Evolutionary conservation across 2,113 vertebrate genomes (phyloP), one percentile per base, ranked within the genome.

Genomic region (Zosterops borbonicus): DNA sequence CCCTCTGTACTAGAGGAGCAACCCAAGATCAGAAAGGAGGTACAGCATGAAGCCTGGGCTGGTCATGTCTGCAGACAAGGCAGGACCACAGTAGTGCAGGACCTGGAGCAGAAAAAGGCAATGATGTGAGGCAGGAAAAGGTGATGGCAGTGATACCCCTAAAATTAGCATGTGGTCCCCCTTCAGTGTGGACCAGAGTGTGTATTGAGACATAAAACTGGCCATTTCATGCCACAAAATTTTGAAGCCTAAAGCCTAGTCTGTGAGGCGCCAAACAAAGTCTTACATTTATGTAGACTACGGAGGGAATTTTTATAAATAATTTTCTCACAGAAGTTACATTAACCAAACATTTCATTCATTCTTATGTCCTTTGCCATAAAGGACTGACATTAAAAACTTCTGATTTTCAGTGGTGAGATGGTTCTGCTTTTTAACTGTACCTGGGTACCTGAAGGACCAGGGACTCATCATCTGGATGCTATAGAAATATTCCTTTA

Each of bases 321-420:
- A 9, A 20, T 67, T 81, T 89, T 60, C 77, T 42, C 42, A 52
- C 44, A 82, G 29, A 85, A 89, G 65, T 79, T 71, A 44, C 53
- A 41, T 79, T 91, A 89, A 83, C 24, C 17, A 90, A 96, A 90
- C 39, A 49, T 87, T 94, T 91, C 8, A 9, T 90, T 90, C n/a
- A 21, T 71, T 82, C 75, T 85, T 31, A 44, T 63, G 35, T 89
- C 28, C n/a, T 94, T 79, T 87, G 19, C 37, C 62, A 79, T 65
- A 85, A 91, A 82, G 52, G n/a, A 55, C 20, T 84, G 70, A 58
- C 78, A 94, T 91, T 89, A 87, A 96, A 94, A 85, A 49, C 9
- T 53, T 90, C 8, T 90, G 17, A 14, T 78, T 89, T 91, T 60
- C 44, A 64, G 39, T 64, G 37, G 41, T 79, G 33, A 95, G 49